phyloP scores from a whole-genome alignment of 2,113 vertebrate species.

The Bos javanicus region DNA sequence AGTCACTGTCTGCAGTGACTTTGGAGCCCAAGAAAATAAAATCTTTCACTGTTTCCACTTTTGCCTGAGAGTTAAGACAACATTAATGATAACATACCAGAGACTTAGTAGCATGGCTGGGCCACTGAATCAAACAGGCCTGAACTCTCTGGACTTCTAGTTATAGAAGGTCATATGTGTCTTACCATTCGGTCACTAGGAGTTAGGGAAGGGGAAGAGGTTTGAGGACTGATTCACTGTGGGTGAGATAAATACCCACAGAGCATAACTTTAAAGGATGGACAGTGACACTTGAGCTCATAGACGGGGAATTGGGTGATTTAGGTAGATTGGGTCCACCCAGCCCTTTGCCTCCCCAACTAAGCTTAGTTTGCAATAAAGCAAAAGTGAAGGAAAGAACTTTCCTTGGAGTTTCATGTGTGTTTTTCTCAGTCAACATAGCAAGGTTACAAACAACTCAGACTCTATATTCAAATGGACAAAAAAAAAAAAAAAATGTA shows the following conservation, averaged over 20 bases:
- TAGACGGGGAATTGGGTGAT: fast-evolving
- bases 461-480: neutral
- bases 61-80: neutral
- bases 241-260: neutral
- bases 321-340: neutral
- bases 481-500: neutral
- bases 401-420: neutral
- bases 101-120: neutral
- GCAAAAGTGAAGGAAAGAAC: neutral
- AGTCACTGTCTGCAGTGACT: neutral
- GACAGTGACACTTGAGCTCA: neutral
- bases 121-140: neutral
- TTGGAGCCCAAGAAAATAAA: neutral
- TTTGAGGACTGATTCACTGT: neutral
- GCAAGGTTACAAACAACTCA: constrained; percentile 10
- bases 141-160: neutral
- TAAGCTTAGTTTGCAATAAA: neutral
- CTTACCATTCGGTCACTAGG: neutral
- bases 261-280: neutral
- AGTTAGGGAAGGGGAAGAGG: neutral
- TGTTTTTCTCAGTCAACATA: neutral
- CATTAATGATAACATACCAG: neutral
- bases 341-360: neutral
- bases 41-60: neutral
- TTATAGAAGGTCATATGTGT: neutral